Evolutionary conservation across 2,888 invertebrate species (phyloP).

Genomic region (Caenorhabditis panamensis): DNA sequence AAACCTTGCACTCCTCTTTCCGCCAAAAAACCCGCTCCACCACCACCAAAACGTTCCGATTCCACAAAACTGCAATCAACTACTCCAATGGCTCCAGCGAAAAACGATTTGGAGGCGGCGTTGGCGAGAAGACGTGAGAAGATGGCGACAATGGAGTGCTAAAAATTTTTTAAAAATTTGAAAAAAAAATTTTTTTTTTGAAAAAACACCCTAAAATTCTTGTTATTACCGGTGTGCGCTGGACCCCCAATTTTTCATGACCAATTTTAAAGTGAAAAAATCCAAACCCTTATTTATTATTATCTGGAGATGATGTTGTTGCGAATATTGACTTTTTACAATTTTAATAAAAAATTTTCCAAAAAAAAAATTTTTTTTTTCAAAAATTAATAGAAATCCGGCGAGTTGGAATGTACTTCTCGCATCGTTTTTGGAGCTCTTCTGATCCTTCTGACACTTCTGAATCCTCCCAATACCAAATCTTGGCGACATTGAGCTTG

Average conservation of each 20-base stretch:
- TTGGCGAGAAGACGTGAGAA: constrained; percentile 68
- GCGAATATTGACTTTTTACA: neutral
- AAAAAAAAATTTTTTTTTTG: too few species aligned
- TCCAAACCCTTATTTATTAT: neutral
- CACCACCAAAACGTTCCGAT: constrained; percentile 79
- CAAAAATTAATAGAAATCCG: constrained; percentile 20
- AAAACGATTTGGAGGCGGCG: constrained; percentile 71
- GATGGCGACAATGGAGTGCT: constrained; percentile 48
- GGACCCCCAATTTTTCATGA: constrained; percentile 5
- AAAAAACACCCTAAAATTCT: constrained; percentile 37
- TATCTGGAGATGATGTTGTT: constrained; percentile 4
- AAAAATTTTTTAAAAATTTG: neutral
- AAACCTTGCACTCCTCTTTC: constrained; percentile 59
- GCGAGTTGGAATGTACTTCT: constrained; percentile 30
- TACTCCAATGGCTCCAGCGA: constrained; percentile 35
- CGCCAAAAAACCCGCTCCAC: constrained; percentile 68
- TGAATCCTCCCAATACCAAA: constrained; percentile 22
- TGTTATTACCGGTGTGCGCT: constrained; percentile 50
- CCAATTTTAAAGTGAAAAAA: neutral
- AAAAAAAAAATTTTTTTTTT: neutral
- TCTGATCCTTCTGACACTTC: neutral
- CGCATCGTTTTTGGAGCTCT: neutral
- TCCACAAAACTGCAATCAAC: constrained; percentile 69
- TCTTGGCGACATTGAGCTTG: constrained; percentile 12
- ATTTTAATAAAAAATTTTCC: neutral